A percentile compares a stretch with the other conserved stretches of the same genome.
Evolutionary conservation across 2,888 invertebrate genomes (phyloP).

Genomic region (Mythimna pallens): DNA sequence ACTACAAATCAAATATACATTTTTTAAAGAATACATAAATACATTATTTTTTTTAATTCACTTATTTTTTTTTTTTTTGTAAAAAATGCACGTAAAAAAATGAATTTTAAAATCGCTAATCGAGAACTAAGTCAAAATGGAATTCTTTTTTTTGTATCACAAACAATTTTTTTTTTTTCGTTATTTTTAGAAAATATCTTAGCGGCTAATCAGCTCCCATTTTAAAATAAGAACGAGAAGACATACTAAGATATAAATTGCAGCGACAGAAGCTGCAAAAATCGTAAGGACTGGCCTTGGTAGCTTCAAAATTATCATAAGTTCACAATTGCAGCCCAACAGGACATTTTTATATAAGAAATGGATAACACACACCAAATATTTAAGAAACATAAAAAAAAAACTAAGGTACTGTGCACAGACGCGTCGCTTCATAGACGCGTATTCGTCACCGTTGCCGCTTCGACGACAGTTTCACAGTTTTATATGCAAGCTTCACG

Average conservation of each 20-base stretch:
- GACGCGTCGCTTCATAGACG: too few species aligned
- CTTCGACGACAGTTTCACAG: too few species aligned
- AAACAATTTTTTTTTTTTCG: constrained; percentile 62
- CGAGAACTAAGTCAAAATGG: constrained; percentile 84
- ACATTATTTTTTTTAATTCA: neutral
- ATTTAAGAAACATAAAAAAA: neutral
- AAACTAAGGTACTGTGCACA: too few species aligned
- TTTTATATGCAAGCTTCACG: too few species aligned
- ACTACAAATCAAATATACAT: constrained; percentile 43
- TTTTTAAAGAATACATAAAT: constrained; percentile 7
- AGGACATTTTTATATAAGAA: constrained; percentile 3
- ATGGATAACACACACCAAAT: constrained; percentile 35
- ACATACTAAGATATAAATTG: constrained; percentile 20
- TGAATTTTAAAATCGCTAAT: constrained; percentile 68
- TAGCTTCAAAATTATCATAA: constrained; percentile 19
- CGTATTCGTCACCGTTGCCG: too few species aligned
- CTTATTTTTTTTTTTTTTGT: constrained; percentile 30
- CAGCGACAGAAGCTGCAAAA: constrained; percentile 33
- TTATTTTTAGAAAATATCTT: constrained; percentile 19
- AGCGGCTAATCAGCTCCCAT: constrained; percentile 9
- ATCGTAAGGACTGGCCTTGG: constrained; percentile 8
- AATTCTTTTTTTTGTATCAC: constrained; percentile 85
- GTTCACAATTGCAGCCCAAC: constrained; percentile 10
- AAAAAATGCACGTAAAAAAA: constrained; percentile 61
- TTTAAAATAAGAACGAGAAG: constrained; percentile 41